These are phyloP conservation scores for Nasonovia ribisnigri DNA, from an alignment of 2,888 invertebrate genomes.

Conservation along the genomic window DNA sequence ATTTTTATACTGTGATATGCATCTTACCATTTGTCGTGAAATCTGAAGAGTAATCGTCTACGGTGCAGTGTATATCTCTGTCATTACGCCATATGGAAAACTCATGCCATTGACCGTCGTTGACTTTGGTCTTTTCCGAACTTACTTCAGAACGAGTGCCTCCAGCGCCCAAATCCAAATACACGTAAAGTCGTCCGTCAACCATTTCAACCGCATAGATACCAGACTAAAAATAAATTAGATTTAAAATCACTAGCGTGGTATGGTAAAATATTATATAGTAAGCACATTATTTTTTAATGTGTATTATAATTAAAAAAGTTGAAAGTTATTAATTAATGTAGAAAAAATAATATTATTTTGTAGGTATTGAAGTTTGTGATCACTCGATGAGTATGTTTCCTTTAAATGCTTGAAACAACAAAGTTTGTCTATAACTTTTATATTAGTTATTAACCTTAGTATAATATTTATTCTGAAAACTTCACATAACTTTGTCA, in stretches of 20 bases:
- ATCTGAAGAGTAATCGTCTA: slow-evolving; percentile 61
- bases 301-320: neutral
- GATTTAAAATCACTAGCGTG: neutral
- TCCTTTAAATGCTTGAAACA: neutral
- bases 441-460: neutral
- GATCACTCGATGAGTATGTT: neutral
- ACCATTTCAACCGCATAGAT: slow-evolving; percentile 94
- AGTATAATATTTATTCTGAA: neutral
- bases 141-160: slow-evolving; percentile 88
- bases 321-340: neutral
- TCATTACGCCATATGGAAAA: slow-evolving; percentile 86
- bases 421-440: neutral
- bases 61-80: slow-evolving; percentile 72
- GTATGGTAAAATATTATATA: neutral
- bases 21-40: slow-evolving; percentile 49
- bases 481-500: neutral
- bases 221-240: slow-evolving; percentile 77
- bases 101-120: slow-evolving; percentile 95
- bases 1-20: neutral
- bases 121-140: slow-evolving; percentile 77
- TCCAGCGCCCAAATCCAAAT: slow-evolving; percentile 93
- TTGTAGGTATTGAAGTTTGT: neutral
- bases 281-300: neutral
- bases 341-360: neutral
- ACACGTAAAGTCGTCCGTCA: slow-evolving; percentile 92